phyloP scores from a whole-genome alignment of 2,797 vertebrate genomes.

The Sebastolobus altivelis region DNA sequence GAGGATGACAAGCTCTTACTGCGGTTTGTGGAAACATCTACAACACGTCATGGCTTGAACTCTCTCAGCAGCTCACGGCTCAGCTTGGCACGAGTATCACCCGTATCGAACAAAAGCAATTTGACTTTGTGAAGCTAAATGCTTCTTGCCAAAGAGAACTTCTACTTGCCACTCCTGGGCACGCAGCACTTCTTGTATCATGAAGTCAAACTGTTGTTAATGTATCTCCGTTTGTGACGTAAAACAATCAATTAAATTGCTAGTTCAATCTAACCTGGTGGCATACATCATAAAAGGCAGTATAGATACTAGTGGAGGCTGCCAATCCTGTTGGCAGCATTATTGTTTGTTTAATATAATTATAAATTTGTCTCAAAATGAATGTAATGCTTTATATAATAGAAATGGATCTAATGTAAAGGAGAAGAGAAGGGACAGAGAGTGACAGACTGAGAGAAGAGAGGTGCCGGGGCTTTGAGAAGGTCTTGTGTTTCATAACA shows the following conservation, averaged over 20 bases:
- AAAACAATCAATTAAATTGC: background rate
- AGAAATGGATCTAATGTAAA: background rate
- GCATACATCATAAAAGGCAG: background rate
- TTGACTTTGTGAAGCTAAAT: slow-evolving; percentile 2
- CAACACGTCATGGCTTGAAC: slow-evolving; percentile 6
- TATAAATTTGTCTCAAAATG: background rate
- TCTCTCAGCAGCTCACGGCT: background rate
- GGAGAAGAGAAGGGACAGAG: background rate
- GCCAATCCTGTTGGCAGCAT: slow-evolving; percentile 5
- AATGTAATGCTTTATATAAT: background rate
- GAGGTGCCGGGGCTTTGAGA: slow-evolving; percentile 38
- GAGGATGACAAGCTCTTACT: background rate
- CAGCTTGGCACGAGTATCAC: slow-evolving; percentile 1
- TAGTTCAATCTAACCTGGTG: background rate
- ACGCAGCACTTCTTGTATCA: background rate
- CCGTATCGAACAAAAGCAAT: background rate
- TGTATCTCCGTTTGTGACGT: background rate
- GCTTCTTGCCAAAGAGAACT: background rate
- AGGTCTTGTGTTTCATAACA: slow-evolving; percentile 73
- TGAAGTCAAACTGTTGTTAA: background rate
- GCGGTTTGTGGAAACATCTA: background rate
- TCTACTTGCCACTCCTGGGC: background rate
- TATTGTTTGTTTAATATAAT: slow-evolving; percentile 17
- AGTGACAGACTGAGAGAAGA: slow-evolving; percentile 27
- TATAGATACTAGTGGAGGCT: background rate